Evolutionary conservation across 2,888 invertebrate species (phyloP).

Genomic region (Ganaspis brasiliensis): DNA sequence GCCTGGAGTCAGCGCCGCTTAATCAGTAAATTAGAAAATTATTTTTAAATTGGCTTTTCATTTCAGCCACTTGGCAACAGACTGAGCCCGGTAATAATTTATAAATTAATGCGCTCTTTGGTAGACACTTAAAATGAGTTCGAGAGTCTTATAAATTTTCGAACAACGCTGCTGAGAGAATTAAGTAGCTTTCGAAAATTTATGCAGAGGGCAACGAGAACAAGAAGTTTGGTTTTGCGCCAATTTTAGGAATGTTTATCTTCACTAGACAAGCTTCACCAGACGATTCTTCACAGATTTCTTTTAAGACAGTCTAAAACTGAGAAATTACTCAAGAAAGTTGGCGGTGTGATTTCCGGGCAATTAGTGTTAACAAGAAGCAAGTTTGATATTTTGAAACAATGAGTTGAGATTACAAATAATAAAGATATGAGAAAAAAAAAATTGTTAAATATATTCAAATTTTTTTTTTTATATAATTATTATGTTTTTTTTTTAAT

Average conservation of each 20-base stretch:
- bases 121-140: constrained; percentile 17
- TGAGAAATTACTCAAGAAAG: constrained; percentile 18
- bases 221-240: constrained; percentile 58
- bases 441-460: too few relatives aligned
- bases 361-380: too few relatives aligned
- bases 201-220: constrained; percentile 62
- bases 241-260: constrained; percentile 52
- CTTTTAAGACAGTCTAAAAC: constrained; percentile 1
- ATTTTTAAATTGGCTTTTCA: constrained; percentile 22
- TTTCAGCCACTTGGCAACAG: constrained; percentile 28
- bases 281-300: constrained; percentile 27
- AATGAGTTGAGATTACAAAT: too few relatives aligned
- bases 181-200: constrained; percentile 63
- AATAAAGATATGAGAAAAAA: too few relatives aligned
- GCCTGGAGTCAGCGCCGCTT: not conserved
- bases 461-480: too few relatives aligned
- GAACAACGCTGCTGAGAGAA: constrained; percentile 42
- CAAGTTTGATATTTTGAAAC: too few relatives aligned
- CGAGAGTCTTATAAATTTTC: constrained; percentile 39
- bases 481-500: too few relatives aligned
- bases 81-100: constrained; percentile 10
- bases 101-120: constrained; percentile 33
- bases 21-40: not conserved
- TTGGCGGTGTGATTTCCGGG: not conserved
- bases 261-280: constrained; percentile 25